phyloP scores from a whole-genome alignment of 1,140 invertebrate genomes.

The Carposina sasakii region DNA sequence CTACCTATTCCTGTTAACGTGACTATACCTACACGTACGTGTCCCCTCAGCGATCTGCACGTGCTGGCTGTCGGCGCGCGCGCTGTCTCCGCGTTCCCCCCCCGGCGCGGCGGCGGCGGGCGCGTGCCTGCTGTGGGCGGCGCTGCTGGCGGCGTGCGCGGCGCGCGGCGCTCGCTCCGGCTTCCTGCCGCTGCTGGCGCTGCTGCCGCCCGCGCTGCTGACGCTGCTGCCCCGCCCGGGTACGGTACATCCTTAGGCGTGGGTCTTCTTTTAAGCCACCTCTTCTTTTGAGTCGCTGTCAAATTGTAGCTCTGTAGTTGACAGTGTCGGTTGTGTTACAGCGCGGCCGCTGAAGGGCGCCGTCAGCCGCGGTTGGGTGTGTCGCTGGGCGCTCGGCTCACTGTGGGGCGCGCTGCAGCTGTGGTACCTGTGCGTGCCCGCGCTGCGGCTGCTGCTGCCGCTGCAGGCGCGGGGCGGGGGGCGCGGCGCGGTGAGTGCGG shows the following conservation, averaged over 20 bases:
- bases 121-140: conserved; percentile 74
- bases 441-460: conserved; percentile 77
- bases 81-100: conserved; percentile 30
- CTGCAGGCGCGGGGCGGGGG: conserved; percentile 88
- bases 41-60: too few species aligned
- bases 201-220: conserved; percentile 7
- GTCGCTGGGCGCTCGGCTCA: conserved; percentile 44
- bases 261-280: conserved; percentile 23
- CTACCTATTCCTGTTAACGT: background rate
- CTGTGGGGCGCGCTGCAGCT: conserved; percentile 79
- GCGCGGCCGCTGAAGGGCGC: background rate
- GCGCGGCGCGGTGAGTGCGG: conserved; percentile 65
- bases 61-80: conserved; percentile 34
- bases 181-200: conserved; percentile 78
- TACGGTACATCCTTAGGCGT: conserved; percentile 74
- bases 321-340: background rate
- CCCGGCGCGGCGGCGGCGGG: conserved; percentile 60
- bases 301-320: background rate
- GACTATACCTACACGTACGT: conserved; percentile 33
- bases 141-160: conserved; percentile 71
- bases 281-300: background rate
- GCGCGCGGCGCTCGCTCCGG: conserved; percentile 76
- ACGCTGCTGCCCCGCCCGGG: conserved; percentile 6
- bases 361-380: conserved; percentile 14
- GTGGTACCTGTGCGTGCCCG: conserved; percentile 80